Evolutionary conservation across 2,797 vertebrate genomes (phyloP).

Genomic region (Chlorospingus flavigularis): DNA sequence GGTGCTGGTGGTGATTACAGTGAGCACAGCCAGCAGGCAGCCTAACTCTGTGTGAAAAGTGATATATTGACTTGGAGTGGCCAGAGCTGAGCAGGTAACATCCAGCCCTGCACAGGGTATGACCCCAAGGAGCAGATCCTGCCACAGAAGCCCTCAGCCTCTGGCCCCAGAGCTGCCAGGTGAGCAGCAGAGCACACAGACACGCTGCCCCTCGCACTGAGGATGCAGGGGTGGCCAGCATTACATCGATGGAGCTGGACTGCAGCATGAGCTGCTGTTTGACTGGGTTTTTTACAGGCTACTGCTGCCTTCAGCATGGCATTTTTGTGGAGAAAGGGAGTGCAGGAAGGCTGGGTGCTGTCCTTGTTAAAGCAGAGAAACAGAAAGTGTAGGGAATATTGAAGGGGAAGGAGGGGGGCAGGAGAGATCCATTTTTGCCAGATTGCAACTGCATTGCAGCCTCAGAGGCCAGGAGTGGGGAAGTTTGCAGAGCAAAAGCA

Average conservation of each 20-base stretch:
- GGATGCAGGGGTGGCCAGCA: background rate
- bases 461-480: background rate
- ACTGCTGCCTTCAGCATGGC: background rate
- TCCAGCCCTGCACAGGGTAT: background rate
- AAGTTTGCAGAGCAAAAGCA: background rate
- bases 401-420: background rate
- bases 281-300: background rate
- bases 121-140: background rate
- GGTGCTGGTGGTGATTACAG: background rate
- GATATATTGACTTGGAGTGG: background rate
- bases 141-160: background rate
- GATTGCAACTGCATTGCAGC: background rate
- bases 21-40: background rate
- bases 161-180: background rate
- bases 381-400: background rate
- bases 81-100: background rate
- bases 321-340: background rate
- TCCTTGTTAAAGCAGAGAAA: background rate
- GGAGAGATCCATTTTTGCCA: background rate
- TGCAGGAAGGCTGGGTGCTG: background rate
- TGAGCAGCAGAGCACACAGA: background rate
- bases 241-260: rapidly evolving
- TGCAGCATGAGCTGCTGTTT: background rate
- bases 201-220: rapidly evolving
- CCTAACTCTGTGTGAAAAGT: background rate